Base-by-base conservation (phyloP, 2,797 vertebrate genomes). In the Sebastes itinus region DNA sequence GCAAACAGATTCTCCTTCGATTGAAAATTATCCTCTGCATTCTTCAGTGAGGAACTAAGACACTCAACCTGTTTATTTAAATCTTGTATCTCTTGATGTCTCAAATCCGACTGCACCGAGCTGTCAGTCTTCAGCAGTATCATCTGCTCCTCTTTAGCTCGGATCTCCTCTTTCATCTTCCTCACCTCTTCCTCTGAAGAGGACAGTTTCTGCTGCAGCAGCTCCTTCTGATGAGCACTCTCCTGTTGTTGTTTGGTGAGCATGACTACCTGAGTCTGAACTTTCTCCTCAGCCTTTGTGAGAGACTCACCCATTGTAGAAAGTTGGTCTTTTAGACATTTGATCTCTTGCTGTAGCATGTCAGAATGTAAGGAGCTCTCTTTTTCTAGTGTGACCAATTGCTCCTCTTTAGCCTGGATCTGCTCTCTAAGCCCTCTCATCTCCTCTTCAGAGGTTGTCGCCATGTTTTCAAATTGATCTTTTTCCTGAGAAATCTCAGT, bases 51-150 rank as follows among this genome's bases (percentile, higher is more conserved):
- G 5, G 33, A 82, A 2, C 20, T 10, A 23, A 92, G 83, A 61
- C n/a, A 23, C 42, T 92, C 82, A 7, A 88, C 68, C 18, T 80
- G 80, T 35, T 0, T 94, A 0, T 94, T 95, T 54, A 95, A 94
- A 30, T 88, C 87, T 66, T 96, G 93, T 0, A 92, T 88, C 84
- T 97, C 95, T 30, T 97, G 91, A 18, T 94, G 70, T 2, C 85
- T 32, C 2, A 77, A 6, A 9, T 73, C 10, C 0, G 66, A 83
- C 27, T 90, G 78, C 20, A 68, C 27, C 6, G 77, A 63, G 11
- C 69, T 72, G 7, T 85, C 72, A 2, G 65, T 64, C 14, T 0
- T 89, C 20, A 92, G 65, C 46, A 42, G 6, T 20, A 60, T 64
- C 11, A 94, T 61, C 30, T 92, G 78, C 20, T 88, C 64, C 46